A percentile compares a stretch with the other conserved stretches of the same genome.
phyloP scores from a whole-genome alignment of 2,888 invertebrate genomes.

The Spilarctia lutea region DNA sequence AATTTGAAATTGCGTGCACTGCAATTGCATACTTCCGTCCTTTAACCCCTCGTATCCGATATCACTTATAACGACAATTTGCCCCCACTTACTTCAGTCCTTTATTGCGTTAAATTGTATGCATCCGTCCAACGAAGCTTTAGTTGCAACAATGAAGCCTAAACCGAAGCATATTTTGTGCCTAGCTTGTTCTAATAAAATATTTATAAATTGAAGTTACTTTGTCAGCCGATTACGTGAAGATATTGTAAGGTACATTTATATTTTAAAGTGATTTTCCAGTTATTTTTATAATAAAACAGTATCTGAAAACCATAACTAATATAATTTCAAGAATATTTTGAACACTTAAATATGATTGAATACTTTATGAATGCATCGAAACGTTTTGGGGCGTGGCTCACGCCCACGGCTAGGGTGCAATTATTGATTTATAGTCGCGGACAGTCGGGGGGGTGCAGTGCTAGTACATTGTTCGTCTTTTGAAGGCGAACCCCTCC shows the following conservation, averaged over 20 bases:
- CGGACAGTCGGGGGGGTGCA: too few species aligned
- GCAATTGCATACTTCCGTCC: not conserved
- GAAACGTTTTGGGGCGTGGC: not conserved
- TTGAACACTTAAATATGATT: not conserved
- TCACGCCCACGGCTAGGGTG: not conserved
- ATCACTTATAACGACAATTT: not conserved
- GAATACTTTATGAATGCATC: not conserved
- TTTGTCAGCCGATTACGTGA: not conserved
- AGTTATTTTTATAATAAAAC: too few species aligned
- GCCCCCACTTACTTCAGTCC: not conserved
- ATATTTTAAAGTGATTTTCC: not conserved
- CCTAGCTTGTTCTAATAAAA: not conserved
- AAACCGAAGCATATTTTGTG: not conserved
- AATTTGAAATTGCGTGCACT: not conserved
- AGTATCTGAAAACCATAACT: too few species aligned
- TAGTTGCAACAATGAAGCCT: not conserved
- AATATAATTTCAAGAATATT: too few species aligned
- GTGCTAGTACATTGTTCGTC: too few species aligned
- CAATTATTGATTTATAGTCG: too few species aligned
- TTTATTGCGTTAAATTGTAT: not conserved
- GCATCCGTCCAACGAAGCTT: not conserved
- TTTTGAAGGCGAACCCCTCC: too few species aligned
- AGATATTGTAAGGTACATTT: not conserved
- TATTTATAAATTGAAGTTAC: not conserved
- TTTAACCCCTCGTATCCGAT: not conserved